Evolutionary conservation across 2,797 vertebrate species (phyloP), one percentile per base, ranked within the genome.

Genomic region (Sebastes itinus): DNA sequence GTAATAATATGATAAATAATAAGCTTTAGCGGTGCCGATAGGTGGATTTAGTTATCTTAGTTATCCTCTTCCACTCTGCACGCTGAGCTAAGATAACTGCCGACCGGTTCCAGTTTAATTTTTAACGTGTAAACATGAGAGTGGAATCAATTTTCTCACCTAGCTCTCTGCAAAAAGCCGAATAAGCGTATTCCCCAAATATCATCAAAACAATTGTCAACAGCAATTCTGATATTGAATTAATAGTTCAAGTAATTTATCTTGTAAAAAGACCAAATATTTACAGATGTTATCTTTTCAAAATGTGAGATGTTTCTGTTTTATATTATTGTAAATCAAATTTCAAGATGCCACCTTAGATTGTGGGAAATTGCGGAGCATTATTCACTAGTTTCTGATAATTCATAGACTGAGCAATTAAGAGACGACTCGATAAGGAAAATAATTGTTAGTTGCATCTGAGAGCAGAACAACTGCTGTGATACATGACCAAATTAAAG

Each of bases 391-490:
- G 52, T 73, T 32, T 35, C 11, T 63, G 12, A 46, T 52, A 1
- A 73, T 49, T 75, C 22, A 69, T 0, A 49, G 27, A 49, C 18
- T 1, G 28, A 33, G 22, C 5, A 77, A 46, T 62, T 70, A 5
- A 56, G 13, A 77, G 52, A 78, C 77, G 10, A 25, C 59, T 28
- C 28, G 25, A 61, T 62, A 46, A 46, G 42, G 30, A 62, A 62
- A 62, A 33, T 10, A n/a, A 22, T 1, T 62, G 42, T 46, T 62
- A 30, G 59, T 27, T 58, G 23, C 38, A 42, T 42, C 38, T 16
- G 14, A 42, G 38, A 42, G 38, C 54, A 18, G 42, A 46, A 18
- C 42, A 46, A 18, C 0, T 16, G 16, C 42, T 46, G 42, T 46
- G 42, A 46, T 42, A 23, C n/a, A 22, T 52, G 28, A 56, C 7